Evolutionary conservation across 1,140 invertebrate genomes (phyloP).

Genomic region (Monomorium pharaonis): DNA sequence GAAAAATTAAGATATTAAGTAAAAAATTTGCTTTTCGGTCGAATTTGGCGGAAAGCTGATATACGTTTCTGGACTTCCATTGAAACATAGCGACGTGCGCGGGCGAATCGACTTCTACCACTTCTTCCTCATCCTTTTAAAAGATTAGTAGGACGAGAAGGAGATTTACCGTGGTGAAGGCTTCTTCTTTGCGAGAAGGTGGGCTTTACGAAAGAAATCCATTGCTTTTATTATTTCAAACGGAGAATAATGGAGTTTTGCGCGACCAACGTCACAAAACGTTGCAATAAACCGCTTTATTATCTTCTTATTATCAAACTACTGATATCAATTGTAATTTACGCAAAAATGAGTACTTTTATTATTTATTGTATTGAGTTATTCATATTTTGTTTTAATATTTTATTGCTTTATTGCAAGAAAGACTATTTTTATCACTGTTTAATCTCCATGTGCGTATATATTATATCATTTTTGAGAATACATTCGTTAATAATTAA

Average conservation of each 20-base stretch:
- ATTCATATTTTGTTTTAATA: neutral
- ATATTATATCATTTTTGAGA: neutral
- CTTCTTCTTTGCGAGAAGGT: slow-evolving; percentile 45
- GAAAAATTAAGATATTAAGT: too few relatives aligned
- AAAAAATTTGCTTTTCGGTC: slow-evolving; percentile 8
- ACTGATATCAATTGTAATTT: slow-evolving; percentile 20
- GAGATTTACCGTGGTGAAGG: slow-evolving; percentile 49
- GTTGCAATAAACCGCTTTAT: slow-evolving; percentile 27
- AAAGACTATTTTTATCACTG: neutral
- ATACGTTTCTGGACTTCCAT: slow-evolving; percentile 26
- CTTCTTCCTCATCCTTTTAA: slow-evolving; percentile 55
- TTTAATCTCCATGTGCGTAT: neutral
- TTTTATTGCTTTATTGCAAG: neutral
- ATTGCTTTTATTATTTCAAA: slow-evolving; percentile 60
- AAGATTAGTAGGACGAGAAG: slow-evolving; percentile 53
- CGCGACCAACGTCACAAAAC: slow-evolving; percentile 13
- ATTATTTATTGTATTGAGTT: too few relatives aligned
- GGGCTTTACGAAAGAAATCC: slow-evolving; percentile 48
- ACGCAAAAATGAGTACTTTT: neutral
- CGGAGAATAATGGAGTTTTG: slow-evolving; percentile 49
- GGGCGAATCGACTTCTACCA: slow-evolving; percentile 46
- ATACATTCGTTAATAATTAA: neutral
- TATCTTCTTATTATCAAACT: slow-evolving; percentile 37
- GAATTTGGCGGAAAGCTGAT: slow-evolving; percentile 1
- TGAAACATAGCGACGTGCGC: slow-evolving; percentile 40